A percentile compares a stretch with the other conserved stretches of the same genome.
These are phyloP conservation scores for Rhinoraja longicauda DNA, from an alignment of 2,797 vertebrate species.

Conservation along the genomic window DNA sequence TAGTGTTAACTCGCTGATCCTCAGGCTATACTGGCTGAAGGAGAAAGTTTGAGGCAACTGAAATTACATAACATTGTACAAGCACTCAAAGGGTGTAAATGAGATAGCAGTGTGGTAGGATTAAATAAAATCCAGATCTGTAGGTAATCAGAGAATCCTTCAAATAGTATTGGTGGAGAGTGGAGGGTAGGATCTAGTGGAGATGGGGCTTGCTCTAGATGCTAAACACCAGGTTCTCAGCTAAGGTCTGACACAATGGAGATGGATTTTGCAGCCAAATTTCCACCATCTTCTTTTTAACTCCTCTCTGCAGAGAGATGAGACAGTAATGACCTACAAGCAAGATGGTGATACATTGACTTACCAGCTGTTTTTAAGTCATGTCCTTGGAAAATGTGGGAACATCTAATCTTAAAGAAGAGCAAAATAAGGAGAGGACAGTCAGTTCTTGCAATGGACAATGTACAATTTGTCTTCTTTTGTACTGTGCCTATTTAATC, in stretches of 20 bases:
- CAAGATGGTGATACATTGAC: background rate
- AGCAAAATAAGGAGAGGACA: background rate
- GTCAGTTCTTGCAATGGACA: background rate
- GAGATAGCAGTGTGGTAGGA: background rate
- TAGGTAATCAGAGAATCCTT: too few relatives aligned
- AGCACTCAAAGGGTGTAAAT: background rate
- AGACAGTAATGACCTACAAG: background rate
- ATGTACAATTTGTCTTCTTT: background rate
- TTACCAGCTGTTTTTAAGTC: background rate
- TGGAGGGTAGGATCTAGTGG: too few relatives aligned
- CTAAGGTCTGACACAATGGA: too few relatives aligned
- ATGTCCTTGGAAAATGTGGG: background rate
- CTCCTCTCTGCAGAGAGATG: background rate
- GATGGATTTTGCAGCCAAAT: background rate
- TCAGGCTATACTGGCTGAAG: background rate
- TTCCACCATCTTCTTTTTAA: background rate
- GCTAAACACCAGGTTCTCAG: too few relatives aligned
- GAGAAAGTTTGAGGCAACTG: background rate
- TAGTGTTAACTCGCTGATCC: background rate
- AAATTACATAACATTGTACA: background rate
- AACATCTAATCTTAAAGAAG: background rate
- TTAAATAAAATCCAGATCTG: background rate
- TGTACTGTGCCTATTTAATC: background rate
- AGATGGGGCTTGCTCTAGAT: too few relatives aligned
- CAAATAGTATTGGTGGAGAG: too few relatives aligned